Conservation (phyloP, 2,888 invertebrate genomes). For the Odontocolon sp. region DNA sequence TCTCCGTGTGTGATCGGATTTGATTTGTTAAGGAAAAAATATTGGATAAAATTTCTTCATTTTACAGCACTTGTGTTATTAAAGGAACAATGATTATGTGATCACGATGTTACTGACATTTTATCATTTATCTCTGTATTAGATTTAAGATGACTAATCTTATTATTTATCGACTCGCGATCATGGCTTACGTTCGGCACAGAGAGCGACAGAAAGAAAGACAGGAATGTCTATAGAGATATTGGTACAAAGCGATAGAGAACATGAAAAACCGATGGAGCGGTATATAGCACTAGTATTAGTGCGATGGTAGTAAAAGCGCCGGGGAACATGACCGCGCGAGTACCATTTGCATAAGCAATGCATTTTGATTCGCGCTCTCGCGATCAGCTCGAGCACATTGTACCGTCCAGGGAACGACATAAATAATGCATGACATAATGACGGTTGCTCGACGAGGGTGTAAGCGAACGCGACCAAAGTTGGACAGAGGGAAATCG, state of each 20-base stretch:
- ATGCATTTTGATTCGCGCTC: slow-evolving; percentile 79
- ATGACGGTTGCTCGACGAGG: slow-evolving; percentile 68
- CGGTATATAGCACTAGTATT: slow-evolving; percentile 24
- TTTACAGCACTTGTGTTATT: too few relatives aligned
- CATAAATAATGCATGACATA: slow-evolving; percentile 79
- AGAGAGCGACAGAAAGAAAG: too few relatives aligned
- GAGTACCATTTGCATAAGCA: slow-evolving; percentile 78
- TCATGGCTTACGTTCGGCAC: too few relatives aligned
- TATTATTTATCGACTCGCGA: too few relatives aligned
- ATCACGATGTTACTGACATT: too few relatives aligned
- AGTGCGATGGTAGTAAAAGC: slow-evolving; percentile 23
- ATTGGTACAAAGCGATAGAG: neutral
- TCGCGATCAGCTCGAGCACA: slow-evolving; percentile 60
- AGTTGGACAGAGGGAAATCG: slow-evolving; percentile 23
- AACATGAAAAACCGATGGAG: neutral
- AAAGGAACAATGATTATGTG: too few relatives aligned
- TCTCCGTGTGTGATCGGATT: too few relatives aligned
- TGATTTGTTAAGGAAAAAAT: too few relatives aligned
- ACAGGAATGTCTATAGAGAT: slow-evolving; percentile 1
- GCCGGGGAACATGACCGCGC: slow-evolving; percentile 22
- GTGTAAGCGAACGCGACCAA: slow-evolving; percentile 42
- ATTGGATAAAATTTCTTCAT: too few relatives aligned
- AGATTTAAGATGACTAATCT: too few relatives aligned
- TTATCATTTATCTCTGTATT: too few relatives aligned
- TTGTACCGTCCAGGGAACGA: slow-evolving; percentile 71